phyloP scores from a whole-genome alignment of 2,797 vertebrate genomes.

The Sardinella longiceps region DNA sequence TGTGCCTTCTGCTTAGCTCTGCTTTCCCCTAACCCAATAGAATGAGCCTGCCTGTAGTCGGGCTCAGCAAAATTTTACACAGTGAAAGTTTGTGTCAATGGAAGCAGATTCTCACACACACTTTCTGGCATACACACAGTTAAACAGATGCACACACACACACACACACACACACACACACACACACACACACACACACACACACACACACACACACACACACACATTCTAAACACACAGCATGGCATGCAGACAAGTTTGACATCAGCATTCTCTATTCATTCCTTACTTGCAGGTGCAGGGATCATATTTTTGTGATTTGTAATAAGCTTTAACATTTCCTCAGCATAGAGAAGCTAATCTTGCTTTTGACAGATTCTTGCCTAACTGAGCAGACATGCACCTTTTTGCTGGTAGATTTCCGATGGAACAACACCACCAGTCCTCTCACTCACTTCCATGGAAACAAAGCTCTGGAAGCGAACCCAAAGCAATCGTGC shows the following conservation, averaged over 20 bases:
- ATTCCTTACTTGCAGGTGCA: constrained; percentile 15
- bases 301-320: not conserved
- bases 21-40: not conserved
- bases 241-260: constrained; percentile 9
- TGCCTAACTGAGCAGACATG: not conserved
- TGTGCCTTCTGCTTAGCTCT: not conserved
- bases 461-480: not conserved
- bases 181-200: not conserved
- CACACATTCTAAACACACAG: not conserved
- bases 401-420: not conserved
- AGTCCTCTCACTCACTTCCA: not conserved
- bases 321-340: not conserved
- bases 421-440: not conserved
- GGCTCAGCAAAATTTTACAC: not conserved
- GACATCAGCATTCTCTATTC: constrained; percentile 33
- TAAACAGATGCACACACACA: not conserved
- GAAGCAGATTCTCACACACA: not conserved
- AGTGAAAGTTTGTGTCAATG: not conserved
- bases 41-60: not conserved
- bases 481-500: not conserved
- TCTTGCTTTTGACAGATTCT: not conserved
- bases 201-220: no score
- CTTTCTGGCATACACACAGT: not conserved
- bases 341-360: not conserved
- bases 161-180: not conserved